Evolutionary conservation across 2,113 vertebrate genomes (phyloP), one percentile per base, ranked within the genome.

Genomic region (Amphiprion ocellaris): DNA sequence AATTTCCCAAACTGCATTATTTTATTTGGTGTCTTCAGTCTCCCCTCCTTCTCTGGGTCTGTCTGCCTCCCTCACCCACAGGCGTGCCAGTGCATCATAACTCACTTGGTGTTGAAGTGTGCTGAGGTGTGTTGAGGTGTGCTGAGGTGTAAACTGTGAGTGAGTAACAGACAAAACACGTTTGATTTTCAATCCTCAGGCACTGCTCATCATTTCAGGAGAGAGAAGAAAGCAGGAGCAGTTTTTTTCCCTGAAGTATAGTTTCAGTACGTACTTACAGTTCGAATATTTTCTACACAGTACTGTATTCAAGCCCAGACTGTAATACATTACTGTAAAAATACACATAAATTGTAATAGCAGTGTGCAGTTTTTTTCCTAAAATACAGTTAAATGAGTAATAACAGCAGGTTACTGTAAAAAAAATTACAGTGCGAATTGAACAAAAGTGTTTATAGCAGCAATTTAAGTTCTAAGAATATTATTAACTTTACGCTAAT

Each of bases 31-130:
- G 9, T 44, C 14, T 44, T 44, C 14, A 15, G 6, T n/a, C 10
- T 10, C 11, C 26, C 28, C 6, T 2, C 21, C 50, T 24, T 58
- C 24, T 67, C 21, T 37, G 21, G 0, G 28, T 53, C 69, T 28
- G 30, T 67, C 53, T 83, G n/a, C 46, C 80, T 85, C 71, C 39
- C 46, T 84, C 71, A 63, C 79, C 81, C 78, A 71, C 54, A 84
- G 92, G 92, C 87, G 75, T 90, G 87, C 73, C 87, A 6, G 37
- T 73, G 79, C 82, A 87, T 84, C 89, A 79, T 93, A 90, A 90
- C 84, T 93, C 89, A 82, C 56, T 64, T 4, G 74, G 81, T 62
- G 86, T 79, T 87, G 81, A 91, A 83, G 89, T 80, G 66, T 84
- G 81, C 24, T 80, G 82, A 91, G 88, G 88, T 90, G 90, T 86